Base-by-base conservation (phyloP, 1,140 invertebrate genomes). In the Helicoverpa armigera region DNA sequence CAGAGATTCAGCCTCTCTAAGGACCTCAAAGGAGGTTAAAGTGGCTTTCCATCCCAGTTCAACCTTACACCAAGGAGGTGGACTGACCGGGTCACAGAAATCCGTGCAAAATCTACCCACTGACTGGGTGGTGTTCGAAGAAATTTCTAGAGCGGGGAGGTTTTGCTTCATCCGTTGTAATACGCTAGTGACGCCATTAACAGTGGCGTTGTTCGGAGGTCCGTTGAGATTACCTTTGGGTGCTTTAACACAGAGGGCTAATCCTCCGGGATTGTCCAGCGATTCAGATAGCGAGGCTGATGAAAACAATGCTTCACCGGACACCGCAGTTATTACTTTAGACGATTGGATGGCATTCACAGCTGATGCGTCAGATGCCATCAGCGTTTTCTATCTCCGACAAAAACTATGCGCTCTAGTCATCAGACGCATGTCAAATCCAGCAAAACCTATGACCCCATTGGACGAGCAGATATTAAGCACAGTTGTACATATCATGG, bases 111-210 rank as follows among this genome's bases (percentile, higher is more conserved):
- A 96, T 13, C 91, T 98, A 29, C 97, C 97, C 0, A 96, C 97
- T 10, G 97, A 98, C 88, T 99, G 98, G 98, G 93, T 98, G 18
- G 95, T 98, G 48, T 98, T 97, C 90, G 98, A 98, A 88, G 98
- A 98, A 92, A 97, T 98, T 93, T 97, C 96, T 14, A 96, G 97
- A 48, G 95, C 95, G 10, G 96, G 96, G 14, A 94, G 95, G 65
- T 95, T 96, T 54, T 97, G 96, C 83, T 96, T 97, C 81, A 96
- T 98, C 1, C 96, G 96, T 75, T 97, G 97, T 82, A 97, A 97
- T 75, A 98, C 98, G 13, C 85, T 98, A 12, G 96, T 99, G 2
- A 97, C 97, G 69, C 96, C 98, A 0, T 90, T 98, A 12, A 97
- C 97, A 3, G 96, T 99, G 18, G 97, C 97, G 11, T 86, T 98